Evolutionary conservation across 2,888 invertebrate genomes (phyloP).

Genomic region (Aricia artaxerxes): DNA sequence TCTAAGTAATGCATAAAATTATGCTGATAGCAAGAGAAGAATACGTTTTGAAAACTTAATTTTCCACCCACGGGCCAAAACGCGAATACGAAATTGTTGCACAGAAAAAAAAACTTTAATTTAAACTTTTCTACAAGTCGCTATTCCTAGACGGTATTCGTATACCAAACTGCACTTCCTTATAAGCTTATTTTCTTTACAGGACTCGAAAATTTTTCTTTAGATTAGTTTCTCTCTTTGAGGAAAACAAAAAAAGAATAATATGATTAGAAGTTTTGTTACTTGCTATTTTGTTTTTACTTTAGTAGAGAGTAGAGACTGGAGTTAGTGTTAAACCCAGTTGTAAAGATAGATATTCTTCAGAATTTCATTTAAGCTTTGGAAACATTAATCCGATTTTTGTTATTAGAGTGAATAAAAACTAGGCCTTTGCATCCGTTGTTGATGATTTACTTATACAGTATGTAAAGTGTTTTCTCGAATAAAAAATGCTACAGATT

Average conservation of each 20-base stretch:
- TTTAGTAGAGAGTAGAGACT: not conserved
- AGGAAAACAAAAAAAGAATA: conserved; percentile 75
- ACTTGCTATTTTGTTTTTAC: not conserved
- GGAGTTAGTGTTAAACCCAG: not conserved
- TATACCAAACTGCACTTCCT: conserved; percentile 75
- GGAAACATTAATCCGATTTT: too few relatives aligned
- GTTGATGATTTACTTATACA: too few relatives aligned
- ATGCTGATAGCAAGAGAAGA: conserved; percentile 7
- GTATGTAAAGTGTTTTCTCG: too few relatives aligned
- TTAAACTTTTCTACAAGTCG: conserved; percentile 70
- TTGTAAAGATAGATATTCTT: not conserved
- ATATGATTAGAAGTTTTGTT: conserved; percentile 49
- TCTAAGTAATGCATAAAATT: not conserved
- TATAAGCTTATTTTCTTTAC: conserved; percentile 77
- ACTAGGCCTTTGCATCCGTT: too few relatives aligned
- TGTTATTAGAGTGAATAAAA: too few relatives aligned
- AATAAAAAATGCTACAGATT: too few relatives aligned
- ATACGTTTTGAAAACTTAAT: conserved; percentile 36
- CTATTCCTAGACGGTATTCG: conserved; percentile 64
- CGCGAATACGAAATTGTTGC: conserved; percentile 50
- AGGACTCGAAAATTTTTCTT: conserved; percentile 77
- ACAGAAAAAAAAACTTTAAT: conserved; percentile 70
- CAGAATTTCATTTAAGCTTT: not conserved
- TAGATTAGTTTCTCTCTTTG: conserved; percentile 80
- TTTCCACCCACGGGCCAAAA: conserved; percentile 36